Evolutionary conservation across 1,140 invertebrate species (phyloP).

Genomic region (Apis dorsata): DNA sequence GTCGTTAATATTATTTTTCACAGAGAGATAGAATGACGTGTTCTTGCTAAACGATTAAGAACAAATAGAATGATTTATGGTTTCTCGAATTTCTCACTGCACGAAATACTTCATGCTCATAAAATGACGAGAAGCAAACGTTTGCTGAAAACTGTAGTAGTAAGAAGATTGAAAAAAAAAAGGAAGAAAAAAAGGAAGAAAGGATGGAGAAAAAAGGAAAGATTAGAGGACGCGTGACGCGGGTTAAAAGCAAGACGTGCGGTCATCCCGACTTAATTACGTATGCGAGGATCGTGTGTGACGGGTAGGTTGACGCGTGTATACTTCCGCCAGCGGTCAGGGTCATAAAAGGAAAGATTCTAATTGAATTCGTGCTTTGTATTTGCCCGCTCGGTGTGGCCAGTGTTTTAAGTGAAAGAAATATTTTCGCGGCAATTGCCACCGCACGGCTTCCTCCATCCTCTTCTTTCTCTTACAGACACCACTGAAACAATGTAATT

Average conservation of each 20-base stretch:
- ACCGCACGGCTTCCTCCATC: not conserved
- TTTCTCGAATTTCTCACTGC: too few species aligned
- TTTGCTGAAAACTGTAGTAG: too few species aligned
- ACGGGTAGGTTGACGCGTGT: not conserved
- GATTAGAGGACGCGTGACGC: constrained; percentile 14
- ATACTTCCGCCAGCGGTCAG: not conserved
- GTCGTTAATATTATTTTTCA: too few species aligned
- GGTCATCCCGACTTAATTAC: constrained; percentile 39
- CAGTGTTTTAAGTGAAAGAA: constrained; percentile 18
- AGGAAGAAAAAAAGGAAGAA: not conserved
- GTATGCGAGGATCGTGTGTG: constrained; percentile 29
- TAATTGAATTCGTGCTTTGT: constrained; percentile 46
- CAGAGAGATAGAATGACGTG: too few species aligned
- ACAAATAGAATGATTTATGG: too few species aligned
- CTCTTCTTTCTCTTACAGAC: too few species aligned
- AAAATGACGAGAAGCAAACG: not conserved
- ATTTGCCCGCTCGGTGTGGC: not conserved
- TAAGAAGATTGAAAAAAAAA: not conserved
- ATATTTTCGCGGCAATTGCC: constrained; percentile 8
- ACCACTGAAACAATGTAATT: not conserved
- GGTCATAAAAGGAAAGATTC: constrained; percentile 37
- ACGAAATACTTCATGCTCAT: too few species aligned
- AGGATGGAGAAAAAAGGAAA: not conserved
- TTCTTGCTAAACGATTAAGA: too few species aligned
- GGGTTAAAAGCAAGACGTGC: constrained; percentile 27